phyloP scores from a whole-genome alignment of 2,113 vertebrate genomes.

The Ranitomeya variabilis region DNA sequence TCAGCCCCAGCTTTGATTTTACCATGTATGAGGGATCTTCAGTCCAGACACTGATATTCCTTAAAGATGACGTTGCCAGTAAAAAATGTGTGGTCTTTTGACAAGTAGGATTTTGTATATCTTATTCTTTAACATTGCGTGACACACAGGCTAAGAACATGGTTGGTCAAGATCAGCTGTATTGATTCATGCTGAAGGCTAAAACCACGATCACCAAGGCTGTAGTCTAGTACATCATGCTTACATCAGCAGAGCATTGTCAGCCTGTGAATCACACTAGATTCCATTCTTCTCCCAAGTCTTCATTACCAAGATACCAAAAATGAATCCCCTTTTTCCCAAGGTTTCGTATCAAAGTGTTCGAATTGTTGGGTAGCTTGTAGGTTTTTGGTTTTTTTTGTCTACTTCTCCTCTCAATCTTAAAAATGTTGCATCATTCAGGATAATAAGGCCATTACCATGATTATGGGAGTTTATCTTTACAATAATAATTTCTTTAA shows the following conservation, averaged over 20 bases:
- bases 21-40: conserved; percentile 18
- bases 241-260: conserved; percentile 12
- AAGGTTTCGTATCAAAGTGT: not conserved
- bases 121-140: not conserved
- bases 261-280: conserved; percentile 33
- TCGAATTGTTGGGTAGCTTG: not conserved
- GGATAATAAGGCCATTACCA: too few relatives aligned
- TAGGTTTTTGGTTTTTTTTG: too few relatives aligned
- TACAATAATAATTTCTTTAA: too few relatives aligned
- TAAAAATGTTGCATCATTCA: too few relatives aligned
- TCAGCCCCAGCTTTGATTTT: not conserved
- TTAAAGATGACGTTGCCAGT: not conserved
- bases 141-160: not conserved
- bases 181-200: conserved; percentile 10
- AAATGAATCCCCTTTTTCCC: not conserved
- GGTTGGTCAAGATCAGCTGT: conserved; percentile 28
- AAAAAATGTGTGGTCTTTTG: conserved; percentile 30
- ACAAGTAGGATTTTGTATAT: not conserved
- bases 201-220: conserved; percentile 29
- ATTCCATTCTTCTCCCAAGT: not conserved
- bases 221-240: conserved; percentile 29
- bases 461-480: too few relatives aligned
- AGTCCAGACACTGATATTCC: conserved; percentile 1
- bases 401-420: not conserved
- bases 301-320: not conserved